Conservation (phyloP, 1,140 invertebrate species). For the Lepidurus arcticus region DNA sequence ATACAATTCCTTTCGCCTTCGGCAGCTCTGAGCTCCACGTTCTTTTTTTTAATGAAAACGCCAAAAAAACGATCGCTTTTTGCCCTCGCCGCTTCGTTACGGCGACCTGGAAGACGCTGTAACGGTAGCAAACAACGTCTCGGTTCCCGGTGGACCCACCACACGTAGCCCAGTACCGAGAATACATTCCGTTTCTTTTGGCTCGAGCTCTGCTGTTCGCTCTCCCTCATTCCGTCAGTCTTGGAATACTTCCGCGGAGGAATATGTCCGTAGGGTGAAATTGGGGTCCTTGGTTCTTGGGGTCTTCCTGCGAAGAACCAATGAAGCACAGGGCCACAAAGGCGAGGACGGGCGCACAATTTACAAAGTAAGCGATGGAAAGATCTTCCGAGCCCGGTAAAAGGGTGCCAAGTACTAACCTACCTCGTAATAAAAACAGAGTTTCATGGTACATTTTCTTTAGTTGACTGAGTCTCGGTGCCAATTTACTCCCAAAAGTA, state of each 20-base stretch:
- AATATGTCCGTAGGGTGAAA: not conserved
- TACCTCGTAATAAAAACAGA: not conserved
- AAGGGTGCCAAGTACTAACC: not conserved
- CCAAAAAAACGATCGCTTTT: not conserved
- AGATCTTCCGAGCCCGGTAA: not conserved
- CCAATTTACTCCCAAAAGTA: not conserved
- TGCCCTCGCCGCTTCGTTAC: not conserved
- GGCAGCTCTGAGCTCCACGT: not conserved
- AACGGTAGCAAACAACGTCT: constrained; percentile 7
- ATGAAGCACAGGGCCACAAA: not conserved
- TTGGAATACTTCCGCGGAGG: not conserved
- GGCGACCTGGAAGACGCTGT: not conserved
- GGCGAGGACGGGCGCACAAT: not conserved
- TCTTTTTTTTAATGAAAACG: constrained; percentile 24
- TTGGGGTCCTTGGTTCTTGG: not conserved
- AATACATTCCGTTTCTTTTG: not conserved
- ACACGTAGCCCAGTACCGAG: not conserved
- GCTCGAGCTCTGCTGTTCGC: not conserved
- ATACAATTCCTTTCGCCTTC: not conserved
- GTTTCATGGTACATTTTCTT: not conserved
- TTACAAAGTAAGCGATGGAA: not conserved
- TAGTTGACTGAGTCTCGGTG: not conserved
- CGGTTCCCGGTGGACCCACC: not conserved
- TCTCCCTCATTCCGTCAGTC: not conserved
- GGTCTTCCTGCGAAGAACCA: not conserved